phyloP scores from a whole-genome alignment of 2,113 vertebrate species.

The Pipa parva region DNA sequence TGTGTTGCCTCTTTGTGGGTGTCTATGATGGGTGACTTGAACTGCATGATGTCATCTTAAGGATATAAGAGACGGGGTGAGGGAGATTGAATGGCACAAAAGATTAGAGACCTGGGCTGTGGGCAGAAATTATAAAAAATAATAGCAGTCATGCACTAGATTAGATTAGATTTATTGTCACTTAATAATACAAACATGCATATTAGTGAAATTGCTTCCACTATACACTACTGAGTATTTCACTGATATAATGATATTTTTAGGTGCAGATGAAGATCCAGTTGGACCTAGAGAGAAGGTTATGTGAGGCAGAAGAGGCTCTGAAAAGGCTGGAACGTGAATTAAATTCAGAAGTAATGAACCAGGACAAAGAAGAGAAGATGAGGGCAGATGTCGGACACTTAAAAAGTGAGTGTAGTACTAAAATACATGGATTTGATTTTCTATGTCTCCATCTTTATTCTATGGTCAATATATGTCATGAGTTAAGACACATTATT shows the following conservation, averaged over 20 bases:
- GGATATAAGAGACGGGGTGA: no score
- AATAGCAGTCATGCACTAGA: not conserved
- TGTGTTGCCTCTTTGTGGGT: no score
- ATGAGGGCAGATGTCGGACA: constrained; percentile 91
- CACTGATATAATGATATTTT: no score
- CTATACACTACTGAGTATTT: not conserved
- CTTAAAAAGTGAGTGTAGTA: constrained; percentile 78
- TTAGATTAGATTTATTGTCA: no score
- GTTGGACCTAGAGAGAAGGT: constrained; percentile 78
- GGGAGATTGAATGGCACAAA: no score
- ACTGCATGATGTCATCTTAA: no score
- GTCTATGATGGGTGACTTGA: no score
- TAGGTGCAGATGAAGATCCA: constrained; percentile 88
- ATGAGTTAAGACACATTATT: not conserved
- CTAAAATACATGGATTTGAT: not conserved
- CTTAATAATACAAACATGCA: no score
- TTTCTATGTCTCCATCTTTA: not conserved
- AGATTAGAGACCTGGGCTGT: no score
- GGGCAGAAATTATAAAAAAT: not conserved
- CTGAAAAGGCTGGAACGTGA: constrained; percentile 85
- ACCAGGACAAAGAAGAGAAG: constrained; percentile 81
- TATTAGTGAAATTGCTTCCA: no score
- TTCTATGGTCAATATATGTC: not conserved
- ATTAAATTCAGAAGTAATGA: constrained; percentile 74
- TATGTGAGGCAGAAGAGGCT: constrained; percentile 84